These are phyloP conservation scores for Sorex fumeus DNA, from an alignment of 2,113 vertebrate genomes.

Conservation along the genomic window DNA sequence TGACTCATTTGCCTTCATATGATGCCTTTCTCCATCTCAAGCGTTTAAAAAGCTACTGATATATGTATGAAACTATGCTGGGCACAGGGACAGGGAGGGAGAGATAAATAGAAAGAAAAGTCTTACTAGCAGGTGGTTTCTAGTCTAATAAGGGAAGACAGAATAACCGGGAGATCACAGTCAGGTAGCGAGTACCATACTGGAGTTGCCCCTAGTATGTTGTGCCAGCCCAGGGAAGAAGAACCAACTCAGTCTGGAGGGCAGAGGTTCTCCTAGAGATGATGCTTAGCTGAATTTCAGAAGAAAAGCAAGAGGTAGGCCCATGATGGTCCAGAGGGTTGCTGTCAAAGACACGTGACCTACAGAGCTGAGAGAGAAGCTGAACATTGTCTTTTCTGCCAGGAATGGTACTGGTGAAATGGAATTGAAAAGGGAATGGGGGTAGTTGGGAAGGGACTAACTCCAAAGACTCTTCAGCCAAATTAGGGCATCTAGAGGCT, in stretches of 20 bases:
- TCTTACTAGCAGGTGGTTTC: neutral
- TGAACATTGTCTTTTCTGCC: neutral
- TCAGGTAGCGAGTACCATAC: neutral
- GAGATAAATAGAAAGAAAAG: neutral
- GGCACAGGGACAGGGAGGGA: neutral
- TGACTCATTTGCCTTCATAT: neutral
- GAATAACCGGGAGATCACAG: neutral
- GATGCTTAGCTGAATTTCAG: neutral
- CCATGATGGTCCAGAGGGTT: accelerated
- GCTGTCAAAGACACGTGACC: neutral
- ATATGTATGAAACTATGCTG: neutral
- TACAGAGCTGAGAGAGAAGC: neutral
- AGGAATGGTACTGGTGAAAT: neutral
- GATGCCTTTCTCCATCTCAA: neutral
- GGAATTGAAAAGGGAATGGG: neutral
- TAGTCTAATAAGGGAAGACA: neutral
- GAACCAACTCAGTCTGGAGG: neutral
- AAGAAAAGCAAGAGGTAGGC: neutral
- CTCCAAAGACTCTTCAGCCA: neutral
- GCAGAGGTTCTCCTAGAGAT: no score
- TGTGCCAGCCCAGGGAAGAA: neutral
- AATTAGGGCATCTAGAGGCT: neutral
- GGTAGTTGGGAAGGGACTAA: neutral
- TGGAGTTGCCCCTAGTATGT: neutral
- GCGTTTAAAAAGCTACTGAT: neutral